These are phyloP conservation scores for rat (Rattus norvegicus) DNA, from an alignment of 2,113 vertebrate genomes.

Conservation along the genomic window GRCr8 NC_086022.1:45904001-45904500, in stretches of 20 bases:
- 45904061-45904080: too few species aligned
- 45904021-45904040: conserved; percentile 33
- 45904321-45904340: conserved; percentile 31
- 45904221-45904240: background rate
- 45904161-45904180: background rate
- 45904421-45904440: background rate
- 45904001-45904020: background rate
- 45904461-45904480: background rate
- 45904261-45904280: background rate
- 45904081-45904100: too few species aligned
- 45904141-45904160: background rate
- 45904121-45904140: conserved; percentile 24
- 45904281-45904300: background rate
- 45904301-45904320: conserved; percentile 50
- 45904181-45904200: conserved; percentile 52
- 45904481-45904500: background rate
- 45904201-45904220: conserved; percentile 3
- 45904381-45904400: background rate
- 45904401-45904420: background rate
- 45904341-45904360: background rate
- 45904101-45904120: background rate
- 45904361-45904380: conserved; percentile 15
- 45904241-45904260: background rate
- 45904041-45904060: too few species aligned
- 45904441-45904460: background rate